phyloP scores from a whole-genome alignment of 2,113 vertebrate species.

The Eubucco bourcierii region DNA sequence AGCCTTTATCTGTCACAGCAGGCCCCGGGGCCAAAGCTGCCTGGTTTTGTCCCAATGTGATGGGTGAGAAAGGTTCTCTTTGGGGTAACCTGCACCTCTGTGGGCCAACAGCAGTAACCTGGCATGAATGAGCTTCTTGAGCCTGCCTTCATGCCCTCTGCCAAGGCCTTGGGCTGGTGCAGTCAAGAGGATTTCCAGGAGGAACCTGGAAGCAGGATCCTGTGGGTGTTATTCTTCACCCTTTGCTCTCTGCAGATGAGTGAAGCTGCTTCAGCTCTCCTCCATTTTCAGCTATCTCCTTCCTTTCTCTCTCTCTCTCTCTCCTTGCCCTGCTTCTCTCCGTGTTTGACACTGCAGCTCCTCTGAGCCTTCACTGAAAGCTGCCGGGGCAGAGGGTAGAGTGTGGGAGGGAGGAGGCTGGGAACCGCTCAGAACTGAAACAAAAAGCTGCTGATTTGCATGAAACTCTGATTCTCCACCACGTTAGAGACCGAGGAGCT shows the following conservation, averaged over 20 bases:
- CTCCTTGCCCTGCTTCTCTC: background rate
- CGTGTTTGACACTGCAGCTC: rapidly evolving
- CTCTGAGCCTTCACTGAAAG: background rate
- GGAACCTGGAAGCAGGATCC: background rate
- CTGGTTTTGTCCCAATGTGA: rapidly evolving
- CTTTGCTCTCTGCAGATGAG: background rate
- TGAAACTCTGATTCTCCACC: background rate
- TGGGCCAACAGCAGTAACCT: background rate
- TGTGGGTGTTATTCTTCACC: rapidly evolving
- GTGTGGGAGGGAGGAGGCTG: background rate
- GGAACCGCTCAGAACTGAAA: background rate
- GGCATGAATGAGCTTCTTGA: background rate
- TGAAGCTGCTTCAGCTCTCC: background rate
- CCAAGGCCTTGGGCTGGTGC: background rate
- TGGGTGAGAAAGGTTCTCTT: background rate
- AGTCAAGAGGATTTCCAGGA: background rate
- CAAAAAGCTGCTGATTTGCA: background rate
- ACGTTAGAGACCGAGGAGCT: background rate
- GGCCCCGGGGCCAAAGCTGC: background rate
- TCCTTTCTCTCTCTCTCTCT: background rate
- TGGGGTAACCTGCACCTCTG: background rate
- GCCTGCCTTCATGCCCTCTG: conserved; percentile 8
- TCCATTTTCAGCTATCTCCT: background rate
- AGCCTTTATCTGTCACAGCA: rapidly evolving
- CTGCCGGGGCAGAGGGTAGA: background rate